Conservation (phyloP, 1,140 invertebrate genomes). For the Melanaphis sacchari region DNA sequence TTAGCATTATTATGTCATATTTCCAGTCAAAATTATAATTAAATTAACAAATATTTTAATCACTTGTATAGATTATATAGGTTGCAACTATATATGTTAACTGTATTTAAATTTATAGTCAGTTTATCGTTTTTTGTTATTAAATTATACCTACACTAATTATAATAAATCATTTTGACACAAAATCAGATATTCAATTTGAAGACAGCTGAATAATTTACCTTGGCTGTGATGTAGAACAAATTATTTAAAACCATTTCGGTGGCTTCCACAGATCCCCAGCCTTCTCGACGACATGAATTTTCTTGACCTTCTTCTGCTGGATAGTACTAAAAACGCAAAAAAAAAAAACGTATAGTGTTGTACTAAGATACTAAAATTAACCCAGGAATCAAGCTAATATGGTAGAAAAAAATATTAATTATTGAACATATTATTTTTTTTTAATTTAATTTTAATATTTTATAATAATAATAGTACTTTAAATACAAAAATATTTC, state of each 20-base stretch:
- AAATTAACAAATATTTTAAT: no score
- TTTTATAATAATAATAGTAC: background rate
- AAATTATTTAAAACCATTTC: conserved; percentile 99
- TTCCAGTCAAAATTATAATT: no score
- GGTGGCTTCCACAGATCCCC: conserved; percentile 97
- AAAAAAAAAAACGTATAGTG: background rate
- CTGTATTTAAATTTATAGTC: background rate
- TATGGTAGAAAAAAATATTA: background rate
- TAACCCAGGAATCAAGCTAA: background rate
- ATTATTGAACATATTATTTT: background rate
- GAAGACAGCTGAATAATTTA: conserved; percentile 64
- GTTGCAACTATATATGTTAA: background rate
- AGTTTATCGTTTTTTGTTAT: background rate
- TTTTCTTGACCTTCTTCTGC: conserved; percentile 71
- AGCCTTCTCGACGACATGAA: conserved; percentile 80
- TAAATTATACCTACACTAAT: background rate
- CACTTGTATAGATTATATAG: background rate
- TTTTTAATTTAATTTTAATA: background rate
- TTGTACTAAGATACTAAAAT: background rate
- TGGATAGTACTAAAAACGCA: conserved; percentile 72
- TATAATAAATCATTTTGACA: background rate
- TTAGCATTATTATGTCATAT: no score
- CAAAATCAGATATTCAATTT: background rate
- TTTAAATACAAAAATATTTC: background rate
- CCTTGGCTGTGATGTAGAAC: conserved; percentile 96